phyloP scores from a whole-genome alignment of 1,140 invertebrate genomes.

The Bombus consobrinus region DNA sequence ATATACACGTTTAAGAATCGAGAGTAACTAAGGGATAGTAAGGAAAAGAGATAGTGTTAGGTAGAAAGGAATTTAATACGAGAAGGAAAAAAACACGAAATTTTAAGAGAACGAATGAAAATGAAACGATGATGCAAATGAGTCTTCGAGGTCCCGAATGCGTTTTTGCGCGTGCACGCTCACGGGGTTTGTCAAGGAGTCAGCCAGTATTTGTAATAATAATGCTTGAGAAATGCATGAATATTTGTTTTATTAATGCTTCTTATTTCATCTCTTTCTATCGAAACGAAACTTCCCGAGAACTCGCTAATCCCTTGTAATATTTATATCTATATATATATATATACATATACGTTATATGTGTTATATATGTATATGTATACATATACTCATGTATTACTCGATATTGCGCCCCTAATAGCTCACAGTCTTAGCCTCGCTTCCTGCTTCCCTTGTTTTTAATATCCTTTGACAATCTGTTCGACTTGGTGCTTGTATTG shows the following conservation, averaged over 20 bases:
- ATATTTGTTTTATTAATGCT: constrained; percentile 93
- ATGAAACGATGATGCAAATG: constrained; percentile 36
- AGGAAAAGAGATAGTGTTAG: constrained; percentile 26
- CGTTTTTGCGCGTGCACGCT: constrained; percentile 83
- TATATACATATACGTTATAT: constrained; percentile 49
- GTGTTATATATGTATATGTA: constrained; percentile 58
- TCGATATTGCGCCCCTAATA: constrained; percentile 74
- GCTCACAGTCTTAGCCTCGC: constrained; percentile 78
- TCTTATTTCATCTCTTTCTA: constrained; percentile 85
- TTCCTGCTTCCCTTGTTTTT: constrained; percentile 77
- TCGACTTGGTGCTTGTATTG: constrained; percentile 72
- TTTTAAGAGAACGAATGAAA: constrained; percentile 30
- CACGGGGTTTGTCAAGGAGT: constrained; percentile 82
- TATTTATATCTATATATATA: constrained; percentile 66
- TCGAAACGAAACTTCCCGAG: constrained; percentile 65
- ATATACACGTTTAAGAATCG: background rate
- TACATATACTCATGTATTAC: constrained; percentile 75
- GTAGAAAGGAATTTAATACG: background rate
- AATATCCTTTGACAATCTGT: constrained; percentile 63
- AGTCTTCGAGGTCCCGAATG: constrained; percentile 77
- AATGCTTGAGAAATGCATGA: constrained; percentile 93
- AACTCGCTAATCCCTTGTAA: constrained; percentile 76
- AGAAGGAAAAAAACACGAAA: background rate
- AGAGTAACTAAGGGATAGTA: background rate
- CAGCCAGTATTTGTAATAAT: constrained; percentile 92